Evolutionary conservation across 2,113 vertebrate genomes (phyloP).

Genomic region (Shinisaurus crocodilurus): DNA sequence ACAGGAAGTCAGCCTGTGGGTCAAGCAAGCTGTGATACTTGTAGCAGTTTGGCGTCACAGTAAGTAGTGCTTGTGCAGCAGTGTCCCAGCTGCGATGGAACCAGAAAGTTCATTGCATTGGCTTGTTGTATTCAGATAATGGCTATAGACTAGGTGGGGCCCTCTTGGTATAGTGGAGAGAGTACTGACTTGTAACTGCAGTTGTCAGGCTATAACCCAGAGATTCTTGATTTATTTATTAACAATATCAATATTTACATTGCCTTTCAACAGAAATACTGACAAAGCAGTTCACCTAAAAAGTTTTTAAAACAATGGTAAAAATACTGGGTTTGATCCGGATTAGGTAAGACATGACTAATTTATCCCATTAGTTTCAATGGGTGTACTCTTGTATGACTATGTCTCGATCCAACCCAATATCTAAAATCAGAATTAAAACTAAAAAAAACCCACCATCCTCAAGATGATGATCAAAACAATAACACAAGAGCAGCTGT

Average conservation of each 20-base stretch:
- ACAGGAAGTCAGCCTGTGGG: slow-evolving; percentile 21
- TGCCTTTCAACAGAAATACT: background rate
- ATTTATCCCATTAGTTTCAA: too few relatives aligned
- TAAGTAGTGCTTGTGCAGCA: background rate
- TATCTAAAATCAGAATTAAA: too few relatives aligned
- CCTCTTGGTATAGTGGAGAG: background rate
- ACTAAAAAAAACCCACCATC: background rate
- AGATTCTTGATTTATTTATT: background rate
- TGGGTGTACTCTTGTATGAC: too few relatives aligned
- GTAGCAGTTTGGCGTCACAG: background rate
- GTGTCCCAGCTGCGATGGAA: slow-evolving; percentile 5
- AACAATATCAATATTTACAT: background rate
- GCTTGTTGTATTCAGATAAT: background rate
- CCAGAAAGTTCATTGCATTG: slow-evolving; percentile 4
- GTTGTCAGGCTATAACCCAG: background rate
- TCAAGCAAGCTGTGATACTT: slow-evolving; percentile 22
- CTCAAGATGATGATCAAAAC: background rate
- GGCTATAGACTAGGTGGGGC: background rate
- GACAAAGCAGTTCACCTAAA: background rate
- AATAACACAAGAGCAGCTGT: background rate
- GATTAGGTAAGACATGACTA: background rate
- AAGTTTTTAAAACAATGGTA: background rate
- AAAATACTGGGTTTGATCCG: background rate
- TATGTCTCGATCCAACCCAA: too few relatives aligned
- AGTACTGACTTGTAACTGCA: background rate